These are phyloP conservation scores for Boulengeromyrus knoepffleri DNA, from an alignment of 2,113 vertebrate species.

Conservation along the genomic window DNA sequence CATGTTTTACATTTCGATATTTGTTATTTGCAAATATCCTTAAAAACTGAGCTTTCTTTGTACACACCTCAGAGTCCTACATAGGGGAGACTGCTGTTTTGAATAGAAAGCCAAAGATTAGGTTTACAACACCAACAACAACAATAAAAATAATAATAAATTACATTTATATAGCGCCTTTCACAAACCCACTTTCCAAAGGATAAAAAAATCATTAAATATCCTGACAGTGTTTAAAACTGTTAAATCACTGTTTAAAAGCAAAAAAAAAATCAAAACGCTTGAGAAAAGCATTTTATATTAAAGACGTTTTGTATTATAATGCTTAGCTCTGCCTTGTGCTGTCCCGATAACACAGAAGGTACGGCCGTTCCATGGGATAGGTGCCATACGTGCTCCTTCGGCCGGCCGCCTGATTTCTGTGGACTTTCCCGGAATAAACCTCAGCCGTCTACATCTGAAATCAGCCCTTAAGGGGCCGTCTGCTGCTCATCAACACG, in stretches of 20 bases:
- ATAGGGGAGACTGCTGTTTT: background rate
- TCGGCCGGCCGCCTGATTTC: background rate
- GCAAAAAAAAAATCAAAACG: background rate
- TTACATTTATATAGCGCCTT: background rate
- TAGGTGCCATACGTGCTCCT: background rate
- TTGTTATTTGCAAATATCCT: background rate
- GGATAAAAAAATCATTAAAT: background rate
- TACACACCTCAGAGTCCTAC: background rate
- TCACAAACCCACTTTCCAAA: background rate
- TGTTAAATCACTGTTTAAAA: background rate
- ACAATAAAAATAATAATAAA: background rate
- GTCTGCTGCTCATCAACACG: slow-evolving; percentile 27
- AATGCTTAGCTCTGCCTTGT: background rate
- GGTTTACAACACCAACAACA: background rate
- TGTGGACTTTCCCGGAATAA: slow-evolving; percentile 9
- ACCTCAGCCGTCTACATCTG: slow-evolving; percentile 45
- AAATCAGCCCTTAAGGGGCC: slow-evolving; percentile 33
- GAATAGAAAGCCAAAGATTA: background rate
- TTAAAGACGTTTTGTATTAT: background rate
- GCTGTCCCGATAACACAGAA: background rate
- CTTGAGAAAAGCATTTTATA: background rate
- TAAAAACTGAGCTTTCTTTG: background rate
- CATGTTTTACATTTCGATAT: background rate
- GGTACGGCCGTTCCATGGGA: background rate
- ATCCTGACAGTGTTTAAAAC: background rate